phyloP scores from a whole-genome alignment of 2,888 invertebrate species.

The Andricus curvator region DNA sequence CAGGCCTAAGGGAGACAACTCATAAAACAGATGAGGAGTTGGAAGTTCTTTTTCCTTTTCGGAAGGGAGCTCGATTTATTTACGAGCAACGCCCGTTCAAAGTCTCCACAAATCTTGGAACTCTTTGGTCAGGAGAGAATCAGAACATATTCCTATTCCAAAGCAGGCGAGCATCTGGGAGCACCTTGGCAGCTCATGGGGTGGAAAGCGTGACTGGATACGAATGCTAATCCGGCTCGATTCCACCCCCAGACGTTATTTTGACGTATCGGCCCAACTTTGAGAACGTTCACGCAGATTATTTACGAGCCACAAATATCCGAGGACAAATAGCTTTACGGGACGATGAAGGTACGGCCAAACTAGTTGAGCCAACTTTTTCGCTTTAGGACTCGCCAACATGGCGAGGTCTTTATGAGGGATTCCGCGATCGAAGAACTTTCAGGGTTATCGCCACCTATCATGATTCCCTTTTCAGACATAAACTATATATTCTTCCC shows the following conservation, averaged over 20 bases:
- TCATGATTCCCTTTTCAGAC: background rate
- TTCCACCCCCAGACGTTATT: slow-evolving; percentile 54
- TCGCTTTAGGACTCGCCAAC: background rate
- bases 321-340: slow-evolving; percentile 51
- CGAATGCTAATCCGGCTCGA: slow-evolving; percentile 55
- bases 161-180: slow-evolving; percentile 9
- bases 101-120: slow-evolving; percentile 23
- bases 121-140: slow-evolving; percentile 42
- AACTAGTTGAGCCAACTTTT: slow-evolving; percentile 45
- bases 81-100: slow-evolving; percentile 39
- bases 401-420: background rate
- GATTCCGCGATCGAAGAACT: slow-evolving; percentile 13
- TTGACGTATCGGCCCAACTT: slow-evolving; percentile 57
- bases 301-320: slow-evolving; percentile 65
- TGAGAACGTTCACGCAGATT: slow-evolving; percentile 54
- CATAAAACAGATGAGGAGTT: background rate
- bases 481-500: background rate
- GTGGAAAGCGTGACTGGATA: slow-evolving; percentile 51
- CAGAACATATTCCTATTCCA: slow-evolving; percentile 21
- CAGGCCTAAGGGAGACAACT: background rate
- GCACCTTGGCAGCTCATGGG: slow-evolving; percentile 1
- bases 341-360: slow-evolving; percentile 2
- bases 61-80: slow-evolving; percentile 48
- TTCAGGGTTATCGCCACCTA: background rate
- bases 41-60: background rate